These are phyloP conservation scores for Athene cunicularia DNA, from an alignment of 2,113 vertebrate genomes.

Conservation along the genomic window DNA sequence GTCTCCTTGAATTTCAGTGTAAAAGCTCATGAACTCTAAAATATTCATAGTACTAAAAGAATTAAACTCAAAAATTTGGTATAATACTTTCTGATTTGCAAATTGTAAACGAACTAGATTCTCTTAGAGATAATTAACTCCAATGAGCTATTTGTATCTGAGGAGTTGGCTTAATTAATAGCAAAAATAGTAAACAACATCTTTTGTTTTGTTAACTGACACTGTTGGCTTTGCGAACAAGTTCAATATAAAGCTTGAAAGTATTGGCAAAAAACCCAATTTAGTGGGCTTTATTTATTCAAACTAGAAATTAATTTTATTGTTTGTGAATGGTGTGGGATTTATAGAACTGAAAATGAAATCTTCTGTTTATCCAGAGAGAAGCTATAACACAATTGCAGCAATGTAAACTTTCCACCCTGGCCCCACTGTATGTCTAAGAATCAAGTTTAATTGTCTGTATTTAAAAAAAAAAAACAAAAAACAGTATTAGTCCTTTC, in stretches of 20 bases:
- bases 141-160: constrained; percentile 3
- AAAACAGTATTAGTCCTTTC: constrained; percentile 24
- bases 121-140: not conserved
- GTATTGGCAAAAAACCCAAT: constrained; percentile 13
- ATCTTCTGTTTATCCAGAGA: constrained; percentile 41
- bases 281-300: constrained; percentile 40
- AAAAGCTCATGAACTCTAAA: not conserved
- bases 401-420: constrained; percentile 12
- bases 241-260: not conserved
- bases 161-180: constrained; percentile 7
- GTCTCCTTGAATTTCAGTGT: not conserved
- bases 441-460: constrained; percentile 17
- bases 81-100: not conserved
- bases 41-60: not conserved
- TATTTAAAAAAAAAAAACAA: not conserved
- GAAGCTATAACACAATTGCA: not conserved
- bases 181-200: constrained; percentile 15
- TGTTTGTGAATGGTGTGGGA: constrained; percentile 21
- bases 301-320: constrained; percentile 47
- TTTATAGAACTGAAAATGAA: constrained; percentile 27
- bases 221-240: not conserved
- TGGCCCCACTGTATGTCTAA: not conserved
- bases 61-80: not conserved
- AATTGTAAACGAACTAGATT: not conserved
- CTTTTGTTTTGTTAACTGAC: constrained; percentile 35